A percentile compares a stretch with the other conserved stretches of the same genome.
These are phyloP conservation scores for Perdix hodgsoniae DNA, from an alignment of 2,797 vertebrate genomes.

Conservation along the genomic window DNA sequence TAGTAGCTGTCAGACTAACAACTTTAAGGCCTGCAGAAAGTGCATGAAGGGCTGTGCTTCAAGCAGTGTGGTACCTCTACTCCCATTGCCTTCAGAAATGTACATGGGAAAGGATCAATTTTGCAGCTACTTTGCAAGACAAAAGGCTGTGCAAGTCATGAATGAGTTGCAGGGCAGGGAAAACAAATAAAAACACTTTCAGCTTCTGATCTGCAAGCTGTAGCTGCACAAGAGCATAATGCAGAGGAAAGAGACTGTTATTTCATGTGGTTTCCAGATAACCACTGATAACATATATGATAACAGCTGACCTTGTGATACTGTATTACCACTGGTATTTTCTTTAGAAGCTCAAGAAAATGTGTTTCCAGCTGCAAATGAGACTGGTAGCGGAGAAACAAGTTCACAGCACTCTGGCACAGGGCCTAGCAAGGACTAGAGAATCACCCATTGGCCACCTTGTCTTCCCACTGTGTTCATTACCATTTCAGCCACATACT, in stretches of 20 bases:
- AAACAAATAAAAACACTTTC: not conserved
- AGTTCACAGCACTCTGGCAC: not conserved
- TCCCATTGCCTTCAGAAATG: not conserved
- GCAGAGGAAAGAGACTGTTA: not conserved
- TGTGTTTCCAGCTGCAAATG: not conserved
- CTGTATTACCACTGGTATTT: not conserved
- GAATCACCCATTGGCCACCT: not conserved
- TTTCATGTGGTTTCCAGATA: constrained; percentile 53
- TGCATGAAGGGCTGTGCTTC: not conserved
- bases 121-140: not conserved
- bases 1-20: not conserved
- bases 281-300: not conserved
- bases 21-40: not conserved
- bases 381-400: not conserved
- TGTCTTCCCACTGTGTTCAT: not conserved
- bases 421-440: not conserved
- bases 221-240: not conserved
- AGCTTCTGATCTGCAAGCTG: not conserved
- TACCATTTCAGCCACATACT: not conserved
- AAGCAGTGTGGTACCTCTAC: fast-evolving
- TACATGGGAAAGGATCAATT: fast-evolving
- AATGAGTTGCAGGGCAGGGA: not conserved
- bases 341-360: constrained; percentile 17
- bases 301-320: constrained; percentile 2
- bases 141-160: not conserved